Evolutionary conservation across 2,888 invertebrate genomes (phyloP).

Genomic region (Nudaria mundana): DNA sequence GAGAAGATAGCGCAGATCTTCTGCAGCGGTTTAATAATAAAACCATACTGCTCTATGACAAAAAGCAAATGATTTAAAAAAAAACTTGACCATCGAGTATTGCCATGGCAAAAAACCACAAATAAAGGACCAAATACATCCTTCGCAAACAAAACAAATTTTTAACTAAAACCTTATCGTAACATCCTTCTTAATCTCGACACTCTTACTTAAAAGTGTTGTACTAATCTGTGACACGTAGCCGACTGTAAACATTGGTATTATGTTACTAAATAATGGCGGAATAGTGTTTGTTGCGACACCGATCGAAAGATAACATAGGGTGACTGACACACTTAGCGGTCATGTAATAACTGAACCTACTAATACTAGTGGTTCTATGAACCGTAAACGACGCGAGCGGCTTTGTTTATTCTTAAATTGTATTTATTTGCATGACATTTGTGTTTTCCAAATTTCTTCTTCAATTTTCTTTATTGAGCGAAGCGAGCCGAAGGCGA

Average conservation of each 20-base stretch:
- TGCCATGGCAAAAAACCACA: neutral
- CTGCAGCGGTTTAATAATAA: no score
- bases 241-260: conserved; percentile 14
- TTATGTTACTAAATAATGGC: conserved; percentile 17
- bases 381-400: no score
- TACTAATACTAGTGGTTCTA: no score
- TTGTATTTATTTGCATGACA: no score
- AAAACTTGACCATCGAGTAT: neutral
- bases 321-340: conserved; percentile 5
- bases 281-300: conserved; percentile 10
- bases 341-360: neutral
- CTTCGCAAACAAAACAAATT: neutral
- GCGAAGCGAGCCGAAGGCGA: no score
- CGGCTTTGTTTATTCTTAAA: no score
- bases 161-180: neutral
- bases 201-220: conserved; percentile 1
- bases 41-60: no score
- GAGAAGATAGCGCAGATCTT: no score
- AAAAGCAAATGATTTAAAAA: no score
- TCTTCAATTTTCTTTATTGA: no score
- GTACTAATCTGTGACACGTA: conserved; percentile 7
- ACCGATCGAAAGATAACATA: conserved; percentile 16
- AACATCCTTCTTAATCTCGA: conserved; percentile 2
- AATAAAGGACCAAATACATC: neutral
- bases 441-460: no score